These are phyloP conservation scores for Dryas iulia DNA, from an alignment of 1,140 invertebrate genomes.

Conservation along the genomic window DNA sequence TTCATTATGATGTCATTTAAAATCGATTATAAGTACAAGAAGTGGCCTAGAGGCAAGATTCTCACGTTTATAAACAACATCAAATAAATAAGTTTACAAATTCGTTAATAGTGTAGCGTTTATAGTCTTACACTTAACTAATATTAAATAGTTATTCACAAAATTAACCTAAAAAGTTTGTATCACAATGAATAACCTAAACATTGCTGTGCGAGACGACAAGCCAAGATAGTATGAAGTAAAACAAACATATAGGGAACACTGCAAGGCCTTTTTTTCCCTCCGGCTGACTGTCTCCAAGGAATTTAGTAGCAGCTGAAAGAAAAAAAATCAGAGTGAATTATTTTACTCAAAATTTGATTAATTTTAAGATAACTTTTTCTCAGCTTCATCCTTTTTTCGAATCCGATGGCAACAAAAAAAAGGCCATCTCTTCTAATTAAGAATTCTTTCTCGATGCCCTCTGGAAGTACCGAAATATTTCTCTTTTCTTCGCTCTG, in stretches of 20 bases:
- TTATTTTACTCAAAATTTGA: too few relatives aligned
- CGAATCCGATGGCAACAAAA: too few relatives aligned
- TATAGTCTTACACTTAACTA: conserved; percentile 33
- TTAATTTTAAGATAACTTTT: too few relatives aligned
- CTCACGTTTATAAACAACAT: neutral
- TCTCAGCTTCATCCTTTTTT: too few relatives aligned
- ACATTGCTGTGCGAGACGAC: conserved; percentile 90
- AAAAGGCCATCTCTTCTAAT: too few relatives aligned
- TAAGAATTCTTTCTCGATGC: too few relatives aligned
- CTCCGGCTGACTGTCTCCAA: conserved; percentile 94
- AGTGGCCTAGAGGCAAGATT: neutral
- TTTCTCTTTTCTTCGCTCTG: too few relatives aligned
- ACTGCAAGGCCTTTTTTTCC: conserved; percentile 94
- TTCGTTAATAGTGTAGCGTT: conserved; percentile 20
- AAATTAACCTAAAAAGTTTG: conserved; percentile 49
- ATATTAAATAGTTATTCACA: conserved; percentile 54
- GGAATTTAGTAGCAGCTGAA: conserved; percentile 94
- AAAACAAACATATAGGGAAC: conserved; percentile 98
- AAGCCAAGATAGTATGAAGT: conserved; percentile 98
- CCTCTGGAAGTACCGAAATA: too few relatives aligned
- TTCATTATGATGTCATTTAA: neutral
- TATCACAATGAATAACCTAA: conserved; percentile 58
- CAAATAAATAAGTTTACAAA: neutral
- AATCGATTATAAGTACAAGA: neutral
- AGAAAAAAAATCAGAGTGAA: too few relatives aligned